Conservation (phyloP, 1,140 invertebrate species). For the Bombus polaris region DNA sequence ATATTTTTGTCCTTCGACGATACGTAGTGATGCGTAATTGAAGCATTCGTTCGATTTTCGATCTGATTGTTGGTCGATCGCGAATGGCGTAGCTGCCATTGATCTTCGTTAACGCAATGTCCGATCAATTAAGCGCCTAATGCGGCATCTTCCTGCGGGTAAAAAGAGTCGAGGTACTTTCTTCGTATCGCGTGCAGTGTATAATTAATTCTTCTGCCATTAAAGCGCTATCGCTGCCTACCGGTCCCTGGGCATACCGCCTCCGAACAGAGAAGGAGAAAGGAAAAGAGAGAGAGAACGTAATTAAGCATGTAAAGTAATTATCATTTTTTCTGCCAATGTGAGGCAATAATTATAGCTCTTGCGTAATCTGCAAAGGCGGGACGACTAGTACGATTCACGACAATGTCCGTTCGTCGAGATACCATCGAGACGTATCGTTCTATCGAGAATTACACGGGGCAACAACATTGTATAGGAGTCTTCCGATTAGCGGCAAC, state of each 20-base stretch:
- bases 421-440: conserved; percentile 48
- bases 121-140: conserved; percentile 50
- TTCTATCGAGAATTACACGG: conserved; percentile 19
- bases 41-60: conserved; percentile 18
- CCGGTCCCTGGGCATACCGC: conserved; percentile 11
- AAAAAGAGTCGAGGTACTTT: conserved; percentile 46
- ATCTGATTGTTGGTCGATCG: not conserved
- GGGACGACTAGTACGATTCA: conserved; percentile 73
- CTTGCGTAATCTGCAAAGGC: conserved; percentile 43
- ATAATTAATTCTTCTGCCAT: conserved; percentile 57
- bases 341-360: conserved; percentile 45
- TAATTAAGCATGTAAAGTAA: conserved; percentile 57
- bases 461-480: not conserved
- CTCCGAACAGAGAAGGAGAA: not conserved
- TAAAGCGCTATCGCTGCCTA: conserved; percentile 48
- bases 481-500: not conserved
- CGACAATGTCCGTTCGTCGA: conserved; percentile 69
- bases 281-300: conserved; percentile 3
- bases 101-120: conserved; percentile 52
- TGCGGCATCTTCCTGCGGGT: conserved; percentile 15
- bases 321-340: conserved; percentile 46
- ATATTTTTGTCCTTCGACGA: not conserved
- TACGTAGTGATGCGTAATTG: conserved; percentile 10
- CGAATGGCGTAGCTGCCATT: conserved; percentile 3
- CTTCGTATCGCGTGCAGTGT: conserved; percentile 49